A percentile compares a stretch with the other conserved stretches of the same genome.
Evolutionary conservation across 2,113 vertebrate species (phyloP).

Genomic region (Oriolus oriolus): DNA sequence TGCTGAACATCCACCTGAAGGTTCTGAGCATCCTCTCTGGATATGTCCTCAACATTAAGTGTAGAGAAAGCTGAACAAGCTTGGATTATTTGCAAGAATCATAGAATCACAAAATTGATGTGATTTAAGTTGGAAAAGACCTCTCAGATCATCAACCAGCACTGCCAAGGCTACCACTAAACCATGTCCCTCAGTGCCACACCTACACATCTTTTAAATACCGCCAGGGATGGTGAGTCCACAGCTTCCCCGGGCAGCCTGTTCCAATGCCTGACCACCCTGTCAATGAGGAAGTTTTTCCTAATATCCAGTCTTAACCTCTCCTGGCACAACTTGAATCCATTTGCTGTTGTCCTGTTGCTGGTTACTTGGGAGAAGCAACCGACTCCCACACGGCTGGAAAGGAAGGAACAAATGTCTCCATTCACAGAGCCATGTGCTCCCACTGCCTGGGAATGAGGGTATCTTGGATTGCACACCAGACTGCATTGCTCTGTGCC

Average conservation of each 20-base stretch:
- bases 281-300: not conserved
- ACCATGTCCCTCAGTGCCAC: not conserved
- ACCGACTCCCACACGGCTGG: fast-evolving
- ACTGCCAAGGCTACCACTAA: not conserved
- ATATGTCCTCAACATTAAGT: not conserved
- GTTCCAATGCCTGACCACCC: not conserved
- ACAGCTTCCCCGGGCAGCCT: not conserved
- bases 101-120: not conserved
- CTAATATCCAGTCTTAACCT: not conserved
- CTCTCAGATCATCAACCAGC: not conserved
- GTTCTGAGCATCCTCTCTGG: not conserved
- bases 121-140: not conserved
- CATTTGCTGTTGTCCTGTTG: not conserved
- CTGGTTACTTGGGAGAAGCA: not conserved
- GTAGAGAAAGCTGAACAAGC: not conserved
- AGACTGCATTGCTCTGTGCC: not conserved
- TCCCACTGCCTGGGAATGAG: not conserved
- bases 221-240: not conserved
- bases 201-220: not conserved
- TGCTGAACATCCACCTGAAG: not conserved
- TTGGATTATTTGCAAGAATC: not conserved
- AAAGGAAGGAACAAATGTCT: not conserved
- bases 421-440: not conserved
- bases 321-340: not conserved
- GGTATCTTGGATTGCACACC: not conserved